Conservation (phyloP, 1,140 invertebrate species). For the Cotesia typhae region DNA sequence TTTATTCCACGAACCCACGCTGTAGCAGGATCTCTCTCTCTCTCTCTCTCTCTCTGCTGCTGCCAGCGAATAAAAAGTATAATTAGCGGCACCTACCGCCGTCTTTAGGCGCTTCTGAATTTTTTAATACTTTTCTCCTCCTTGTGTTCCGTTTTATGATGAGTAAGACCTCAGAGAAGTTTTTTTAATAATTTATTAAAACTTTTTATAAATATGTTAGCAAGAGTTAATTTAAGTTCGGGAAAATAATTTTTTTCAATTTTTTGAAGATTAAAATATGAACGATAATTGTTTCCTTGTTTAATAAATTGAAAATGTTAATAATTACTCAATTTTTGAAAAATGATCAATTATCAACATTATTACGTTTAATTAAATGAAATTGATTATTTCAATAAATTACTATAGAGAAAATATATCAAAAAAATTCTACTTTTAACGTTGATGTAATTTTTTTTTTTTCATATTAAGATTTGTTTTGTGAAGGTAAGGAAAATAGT, state of each 20-base stretch:
- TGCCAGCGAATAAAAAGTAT: slow-evolving; percentile 27
- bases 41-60: background rate
- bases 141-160: slow-evolving; percentile 6
- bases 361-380: too few species aligned
- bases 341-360: too few species aligned
- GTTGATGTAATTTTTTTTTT: too few species aligned
- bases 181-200: background rate
- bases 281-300: too few species aligned
- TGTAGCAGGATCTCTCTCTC: background rate
- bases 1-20: slow-evolving; percentile 20
- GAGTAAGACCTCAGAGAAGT: background rate
- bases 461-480: too few species aligned
- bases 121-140: slow-evolving; percentile 15
- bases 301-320: too few species aligned
- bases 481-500: background rate
- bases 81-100: slow-evolving; percentile 35
- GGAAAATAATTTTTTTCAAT: slow-evolving; percentile 6
- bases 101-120: slow-evolving; percentile 26
- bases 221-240: background rate
- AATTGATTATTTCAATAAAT: too few species aligned
- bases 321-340: too few species aligned
- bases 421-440: too few species aligned
- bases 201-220: background rate
- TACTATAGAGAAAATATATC: too few species aligned
- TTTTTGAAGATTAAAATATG: background rate